Percentiles rank a stretch among this genome's conserved stretches.
These are phyloP conservation scores for Litoditis marina DNA, from an alignment of 2,888 invertebrate species.

Conservation along the genomic window DNA sequence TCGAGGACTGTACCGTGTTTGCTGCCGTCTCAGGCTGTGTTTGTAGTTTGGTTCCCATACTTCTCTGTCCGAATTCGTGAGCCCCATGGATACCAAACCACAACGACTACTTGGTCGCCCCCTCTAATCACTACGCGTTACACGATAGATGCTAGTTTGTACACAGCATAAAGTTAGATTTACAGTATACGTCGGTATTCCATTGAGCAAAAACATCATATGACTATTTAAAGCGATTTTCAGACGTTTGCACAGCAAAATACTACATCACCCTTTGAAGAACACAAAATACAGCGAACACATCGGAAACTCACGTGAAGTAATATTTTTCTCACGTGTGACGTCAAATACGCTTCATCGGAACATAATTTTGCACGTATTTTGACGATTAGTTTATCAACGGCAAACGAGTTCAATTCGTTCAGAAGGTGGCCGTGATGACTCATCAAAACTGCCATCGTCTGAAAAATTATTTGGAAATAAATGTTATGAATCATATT, in stretches of 20 bases:
- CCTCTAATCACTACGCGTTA: no score
- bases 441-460: constrained; percentile 26
- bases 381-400: constrained; percentile 37
- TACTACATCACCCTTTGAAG: no score
- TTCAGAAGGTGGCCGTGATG: constrained; percentile 31
- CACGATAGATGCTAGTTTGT: no score
- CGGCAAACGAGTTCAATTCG: constrained; percentile 31
- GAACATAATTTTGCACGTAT: constrained; percentile 27
- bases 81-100: no score
- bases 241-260: neutral
- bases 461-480: constrained; percentile 26
- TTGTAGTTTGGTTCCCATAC: no score
- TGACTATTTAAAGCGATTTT: neutral
- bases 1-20: no score
- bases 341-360: constrained; percentile 29
- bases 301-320: constrained; percentile 27
- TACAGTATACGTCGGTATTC: no score
- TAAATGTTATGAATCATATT: no score
- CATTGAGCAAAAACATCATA: neutral
- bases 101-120: no score
- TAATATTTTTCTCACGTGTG: constrained; percentile 31
- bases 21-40: no score
- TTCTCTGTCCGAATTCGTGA: no score
- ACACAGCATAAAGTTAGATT: neutral
- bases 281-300: neutral